These are phyloP conservation scores for Steinernema scapterisci DNA, from an alignment of 2,888 invertebrate genomes.

Conservation along the genomic window DNA sequence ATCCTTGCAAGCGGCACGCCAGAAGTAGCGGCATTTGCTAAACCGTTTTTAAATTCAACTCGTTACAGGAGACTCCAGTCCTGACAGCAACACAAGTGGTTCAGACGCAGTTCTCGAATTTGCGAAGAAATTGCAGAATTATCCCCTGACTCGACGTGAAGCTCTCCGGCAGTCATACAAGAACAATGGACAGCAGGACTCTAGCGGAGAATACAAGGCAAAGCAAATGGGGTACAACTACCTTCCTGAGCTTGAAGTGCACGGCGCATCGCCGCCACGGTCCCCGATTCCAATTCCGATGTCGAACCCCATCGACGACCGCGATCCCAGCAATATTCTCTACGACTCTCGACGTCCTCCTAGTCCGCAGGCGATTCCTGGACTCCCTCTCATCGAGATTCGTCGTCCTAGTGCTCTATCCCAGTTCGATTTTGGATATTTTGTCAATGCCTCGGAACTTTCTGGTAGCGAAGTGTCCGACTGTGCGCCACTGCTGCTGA, in stretches of 20 bases:
- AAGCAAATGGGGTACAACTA: slow-evolving; percentile 52
- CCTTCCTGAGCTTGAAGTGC: slow-evolving; percentile 64
- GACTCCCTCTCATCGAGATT: slow-evolving; percentile 66
- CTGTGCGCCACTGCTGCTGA: slow-evolving; percentile 63
- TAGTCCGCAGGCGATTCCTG: slow-evolving; percentile 66
- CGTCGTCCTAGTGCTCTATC: slow-evolving; percentile 64
- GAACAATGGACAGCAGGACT: slow-evolving; percentile 49
- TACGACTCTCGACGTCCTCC: slow-evolving; percentile 55
- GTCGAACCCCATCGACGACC: not conserved
- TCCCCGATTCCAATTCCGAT: slow-evolving; percentile 31
- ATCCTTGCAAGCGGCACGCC: slow-evolving; percentile 64
- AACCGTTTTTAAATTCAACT: not conserved
- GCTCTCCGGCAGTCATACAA: slow-evolving; percentile 55
- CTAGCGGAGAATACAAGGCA: slow-evolving; percentile 35
- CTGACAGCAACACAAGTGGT: slow-evolving; percentile 62
- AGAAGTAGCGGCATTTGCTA: slow-evolving; percentile 41
- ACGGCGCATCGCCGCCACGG: slow-evolving; percentile 65
- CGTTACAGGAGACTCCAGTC: slow-evolving; percentile 60
- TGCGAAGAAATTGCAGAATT: slow-evolving; percentile 65
- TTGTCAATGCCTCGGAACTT: slow-evolving; percentile 65
- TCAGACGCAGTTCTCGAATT: slow-evolving; percentile 67
- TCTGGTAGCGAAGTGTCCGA: slow-evolving; percentile 56
- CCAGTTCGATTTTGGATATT: slow-evolving; percentile 67
- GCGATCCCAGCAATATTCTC: not conserved
- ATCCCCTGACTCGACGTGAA: slow-evolving; percentile 61